phyloP scores from a whole-genome alignment of 2,888 invertebrate species.

The Spodoptera picta region DNA sequence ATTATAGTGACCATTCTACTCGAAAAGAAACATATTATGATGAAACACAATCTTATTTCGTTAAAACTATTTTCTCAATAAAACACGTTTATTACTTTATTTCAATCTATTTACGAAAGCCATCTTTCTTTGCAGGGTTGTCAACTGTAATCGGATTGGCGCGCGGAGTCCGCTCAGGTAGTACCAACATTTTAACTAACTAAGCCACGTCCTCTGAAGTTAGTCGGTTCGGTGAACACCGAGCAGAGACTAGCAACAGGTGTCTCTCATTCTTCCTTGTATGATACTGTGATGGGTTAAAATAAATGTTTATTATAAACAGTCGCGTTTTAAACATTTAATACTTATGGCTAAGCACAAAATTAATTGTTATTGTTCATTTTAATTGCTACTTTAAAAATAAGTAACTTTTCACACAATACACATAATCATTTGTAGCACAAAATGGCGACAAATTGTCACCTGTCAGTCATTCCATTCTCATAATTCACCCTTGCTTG shows the following conservation, averaged over 20 bases:
- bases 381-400: too few relatives aligned
- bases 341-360: too few relatives aligned
- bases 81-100: conserved; percentile 7
- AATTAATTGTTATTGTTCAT: too few relatives aligned
- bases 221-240: conserved; percentile 21
- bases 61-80: background rate
- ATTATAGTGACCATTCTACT: too few relatives aligned
- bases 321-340: too few relatives aligned
- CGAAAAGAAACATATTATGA: background rate
- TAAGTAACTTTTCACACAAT: too few relatives aligned
- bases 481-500: too few relatives aligned
- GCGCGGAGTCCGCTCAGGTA: conserved; percentile 23
- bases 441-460: background rate
- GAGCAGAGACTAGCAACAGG: conserved; percentile 33
- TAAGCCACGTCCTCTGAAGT: conserved; percentile 17
- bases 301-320: too few relatives aligned
- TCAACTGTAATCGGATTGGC: conserved; percentile 34
- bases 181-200: conserved; percentile 25
- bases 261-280: conserved; percentile 8
- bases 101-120: conserved; percentile 23
- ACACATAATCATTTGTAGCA: too few relatives aligned
- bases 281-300: background rate
- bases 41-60: background rate
- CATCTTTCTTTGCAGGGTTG: conserved; percentile 13
- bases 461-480: too few relatives aligned